These are phyloP conservation scores for Ageneiosus marmoratus DNA, from an alignment of 2,113 vertebrate species.

Conservation along the genomic window DNA sequence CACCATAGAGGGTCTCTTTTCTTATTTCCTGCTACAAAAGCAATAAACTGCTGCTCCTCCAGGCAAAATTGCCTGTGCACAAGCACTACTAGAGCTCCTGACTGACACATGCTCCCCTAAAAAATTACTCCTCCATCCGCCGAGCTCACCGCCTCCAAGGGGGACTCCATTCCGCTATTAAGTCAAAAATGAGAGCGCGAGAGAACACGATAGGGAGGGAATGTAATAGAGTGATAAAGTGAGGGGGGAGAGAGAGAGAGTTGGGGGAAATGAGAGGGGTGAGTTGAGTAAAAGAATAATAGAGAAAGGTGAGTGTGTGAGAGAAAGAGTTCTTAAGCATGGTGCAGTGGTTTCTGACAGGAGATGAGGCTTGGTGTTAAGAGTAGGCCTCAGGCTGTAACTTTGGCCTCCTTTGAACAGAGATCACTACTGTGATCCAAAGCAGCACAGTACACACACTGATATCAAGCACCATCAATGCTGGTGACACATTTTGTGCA, in stretches of 20 bases:
- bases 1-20: constrained; percentile 67
- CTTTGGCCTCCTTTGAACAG: constrained; percentile 50
- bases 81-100: constrained; percentile 70
- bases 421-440: constrained; percentile 56
- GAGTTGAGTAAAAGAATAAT: constrained; percentile 57
- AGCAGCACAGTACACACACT: constrained; percentile 39
- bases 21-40: constrained; percentile 69
- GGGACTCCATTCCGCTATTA: constrained; percentile 70
- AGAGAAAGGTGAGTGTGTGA: constrained; percentile 54
- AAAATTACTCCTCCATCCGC: constrained; percentile 66
- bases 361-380: constrained; percentile 66
- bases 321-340: constrained; percentile 58
- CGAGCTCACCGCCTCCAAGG: constrained; percentile 64
- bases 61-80: constrained; percentile 74
- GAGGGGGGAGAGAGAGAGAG: constrained; percentile 45
- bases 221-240: constrained; percentile 59
- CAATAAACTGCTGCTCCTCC: constrained; percentile 66
- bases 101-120: constrained; percentile 69
- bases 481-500: neutral
- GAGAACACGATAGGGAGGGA: constrained; percentile 43
- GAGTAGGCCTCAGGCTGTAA: constrained; percentile 66
- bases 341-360: constrained; percentile 70
- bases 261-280: constrained; percentile 43
- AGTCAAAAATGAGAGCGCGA: constrained; percentile 69
- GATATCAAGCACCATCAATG: constrained; percentile 34